Evolutionary conservation across 2,888 invertebrate genomes (phyloP), one percentile per base, ranked within the genome.

Genomic region (Philonicus albiceps): DNA sequence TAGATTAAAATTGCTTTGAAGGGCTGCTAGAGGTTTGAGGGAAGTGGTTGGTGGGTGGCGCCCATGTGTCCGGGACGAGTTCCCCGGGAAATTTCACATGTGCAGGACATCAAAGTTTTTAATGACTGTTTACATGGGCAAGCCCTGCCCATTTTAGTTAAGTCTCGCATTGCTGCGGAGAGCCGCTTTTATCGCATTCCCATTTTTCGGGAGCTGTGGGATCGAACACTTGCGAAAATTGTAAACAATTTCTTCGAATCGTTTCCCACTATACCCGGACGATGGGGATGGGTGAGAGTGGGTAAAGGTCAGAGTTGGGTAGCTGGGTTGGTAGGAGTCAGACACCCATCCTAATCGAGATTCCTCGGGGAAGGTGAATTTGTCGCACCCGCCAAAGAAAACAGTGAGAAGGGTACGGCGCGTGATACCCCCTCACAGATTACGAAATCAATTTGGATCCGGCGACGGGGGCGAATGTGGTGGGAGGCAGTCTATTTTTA

Each of bases 41-140:
- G 74, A 1, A 8, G 31, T 2, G n/a, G n/a, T n/a, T n/a, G 19
- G 2, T n/a, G 19, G 73, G 31, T 6, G 16, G 27, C 7, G n/a
- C 73, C 27, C 16, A 6, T 53, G 53, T 3, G 37, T 7, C 37
- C 37, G 37, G 37, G 37, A 37, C 53, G 30, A 81, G 53, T 19
- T n/a, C 34, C 34, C 43, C 37, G 73, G 73, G 72, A 75, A 86
- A 30, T 64, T 34, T 55, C 84, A 86, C 86, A 86, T 84, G 84
- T 86, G 86, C 83, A 55, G 53, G 86, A 55, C 84, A 84, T 84
- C 75, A 86, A 86, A 86, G 75, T 86, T 86, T n/a, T 86, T 86
- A 86, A 86, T 86, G 86, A 86, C 84, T 83, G 86, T 86, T 86
- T 86, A 86, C 86, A 86, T 84, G 86, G 53, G 81, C 84, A 19